Percentiles rank a stretch among this genome's conserved stretches.
Conservation (phyloP, 2,888 invertebrate genomes). For the Caenorhabditis panamensis region DNA sequence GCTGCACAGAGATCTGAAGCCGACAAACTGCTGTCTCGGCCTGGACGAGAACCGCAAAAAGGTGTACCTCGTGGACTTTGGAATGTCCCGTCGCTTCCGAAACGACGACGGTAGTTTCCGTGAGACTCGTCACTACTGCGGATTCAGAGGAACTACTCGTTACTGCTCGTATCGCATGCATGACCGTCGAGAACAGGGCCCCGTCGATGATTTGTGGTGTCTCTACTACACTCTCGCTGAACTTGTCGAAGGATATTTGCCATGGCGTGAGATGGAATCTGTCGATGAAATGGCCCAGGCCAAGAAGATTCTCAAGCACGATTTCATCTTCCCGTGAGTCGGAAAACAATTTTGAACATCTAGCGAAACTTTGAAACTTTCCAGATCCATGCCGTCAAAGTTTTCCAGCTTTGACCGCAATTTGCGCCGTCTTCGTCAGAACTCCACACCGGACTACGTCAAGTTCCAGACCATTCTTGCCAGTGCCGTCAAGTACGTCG, state of each 20-base stretch:
- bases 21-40: conserved; percentile 77
- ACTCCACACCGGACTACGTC: conserved; percentile 41
- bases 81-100: conserved; percentile 70
- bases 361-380: background rate
- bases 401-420: conserved; percentile 52
- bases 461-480: conserved; percentile 55
- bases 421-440: conserved; percentile 37
- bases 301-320: conserved; percentile 62
- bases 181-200: conserved; percentile 72
- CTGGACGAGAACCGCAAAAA: conserved; percentile 62
- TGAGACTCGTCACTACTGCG: conserved; percentile 70
- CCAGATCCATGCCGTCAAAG: conserved; percentile 50
- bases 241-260: conserved; percentile 73
- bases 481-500: conserved; percentile 53
- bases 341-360: background rate
- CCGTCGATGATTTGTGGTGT: conserved; percentile 74
- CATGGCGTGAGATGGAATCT: conserved; percentile 72
- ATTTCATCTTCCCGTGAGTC: conserved; percentile 42
- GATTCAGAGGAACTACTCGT: conserved; percentile 77
- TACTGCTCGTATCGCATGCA: conserved; percentile 78
- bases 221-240: conserved; percentile 75
- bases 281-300: conserved; percentile 67
- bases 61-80: conserved; percentile 78
- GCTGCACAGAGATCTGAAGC: conserved; percentile 78
- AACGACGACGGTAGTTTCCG: conserved; percentile 69